Percentiles rank a stretch among this genome's conserved stretches.
Conservation (phyloP, 2,113 vertebrate genomes). For the Phalacrocorax carbo region DNA sequence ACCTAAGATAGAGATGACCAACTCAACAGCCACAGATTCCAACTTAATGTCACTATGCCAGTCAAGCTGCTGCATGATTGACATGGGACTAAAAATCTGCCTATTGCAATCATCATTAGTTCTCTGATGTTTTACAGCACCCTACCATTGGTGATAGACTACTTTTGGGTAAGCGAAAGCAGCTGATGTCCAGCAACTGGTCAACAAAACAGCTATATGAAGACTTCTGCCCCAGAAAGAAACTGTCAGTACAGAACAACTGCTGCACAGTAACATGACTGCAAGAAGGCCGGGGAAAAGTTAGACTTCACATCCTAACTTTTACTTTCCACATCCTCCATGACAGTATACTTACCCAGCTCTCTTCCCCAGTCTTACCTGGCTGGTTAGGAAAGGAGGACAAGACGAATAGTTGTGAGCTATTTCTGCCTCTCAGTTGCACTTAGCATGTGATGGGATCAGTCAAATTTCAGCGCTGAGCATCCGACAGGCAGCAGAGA, state of each 20-base stretch:
- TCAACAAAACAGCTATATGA: not conserved
- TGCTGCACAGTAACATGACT: not conserved
- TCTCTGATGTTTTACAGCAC: not conserved
- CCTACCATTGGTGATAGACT: not conserved
- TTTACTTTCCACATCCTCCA: not conserved
- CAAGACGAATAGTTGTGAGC: not conserved
- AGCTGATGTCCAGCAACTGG: not conserved
- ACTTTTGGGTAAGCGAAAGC: not conserved
- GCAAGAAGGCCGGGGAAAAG: not conserved
- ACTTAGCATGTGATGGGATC: not conserved
- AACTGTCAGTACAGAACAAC: not conserved
- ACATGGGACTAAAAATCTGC: not conserved
- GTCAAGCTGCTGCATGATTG: not conserved
- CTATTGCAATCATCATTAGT: not conserved
- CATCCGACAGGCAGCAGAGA: not conserved
- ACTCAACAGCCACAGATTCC: not conserved
- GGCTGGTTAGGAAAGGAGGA: not conserved
- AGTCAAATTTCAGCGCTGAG: not conserved
- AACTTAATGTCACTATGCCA: not conserved
- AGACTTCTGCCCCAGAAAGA: not conserved
- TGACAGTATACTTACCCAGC: rapidly evolving
- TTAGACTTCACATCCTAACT: not conserved
- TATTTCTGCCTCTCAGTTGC: not conserved
- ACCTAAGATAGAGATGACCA: not conserved
- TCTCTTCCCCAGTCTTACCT: not conserved